A percentile compares a stretch with the other conserved stretches of the same genome.
Evolutionary conservation across 2,888 invertebrate species (phyloP).

Genomic region (Troglohyphantes excavatus): DNA sequence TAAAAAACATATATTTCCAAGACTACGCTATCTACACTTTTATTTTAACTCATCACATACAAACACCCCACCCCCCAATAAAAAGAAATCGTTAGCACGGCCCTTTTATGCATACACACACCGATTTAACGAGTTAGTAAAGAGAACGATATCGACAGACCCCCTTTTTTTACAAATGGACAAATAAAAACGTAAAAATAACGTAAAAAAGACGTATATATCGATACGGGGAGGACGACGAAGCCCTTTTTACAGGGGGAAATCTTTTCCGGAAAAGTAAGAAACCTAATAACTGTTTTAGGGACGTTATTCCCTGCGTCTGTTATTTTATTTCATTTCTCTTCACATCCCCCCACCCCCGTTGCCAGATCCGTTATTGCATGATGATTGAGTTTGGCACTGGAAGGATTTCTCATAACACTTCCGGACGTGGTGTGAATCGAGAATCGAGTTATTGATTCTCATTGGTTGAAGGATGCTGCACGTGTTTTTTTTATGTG

Average conservation of each 20-base stretch:
- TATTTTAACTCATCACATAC: too few relatives aligned
- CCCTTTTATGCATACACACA: slow-evolving; percentile 14
- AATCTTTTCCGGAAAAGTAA: slow-evolving; percentile 50
- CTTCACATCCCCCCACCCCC: neutral
- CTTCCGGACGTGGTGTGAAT: slow-evolving; percentile 50
- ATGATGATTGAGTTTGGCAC: slow-evolving; percentile 63
- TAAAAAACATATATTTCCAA: too few relatives aligned
- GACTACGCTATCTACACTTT: too few relatives aligned
- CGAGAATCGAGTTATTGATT: slow-evolving; percentile 48
- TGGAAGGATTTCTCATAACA: slow-evolving; percentile 70
- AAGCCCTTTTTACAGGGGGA: slow-evolving; percentile 16
- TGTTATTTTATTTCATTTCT: slow-evolving; percentile 47
- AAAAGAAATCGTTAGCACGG: too few relatives aligned
- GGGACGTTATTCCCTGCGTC: slow-evolving; percentile 39
- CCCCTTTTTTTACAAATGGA: slow-evolving; percentile 2
- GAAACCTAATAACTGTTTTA: slow-evolving; percentile 68
- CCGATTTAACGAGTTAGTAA: slow-evolving; percentile 35
- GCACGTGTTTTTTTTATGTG: neutral
- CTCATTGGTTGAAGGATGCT: slow-evolving; percentile 10
- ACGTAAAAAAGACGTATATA: neutral
- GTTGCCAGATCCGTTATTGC: slow-evolving; percentile 51
- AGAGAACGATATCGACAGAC: slow-evolving; percentile 9
- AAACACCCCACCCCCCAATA: too few relatives aligned
- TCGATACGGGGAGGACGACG: neutral
- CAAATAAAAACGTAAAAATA: slow-evolving; percentile 13